These are phyloP conservation scores for Columbina picui DNA, from an alignment of 2,113 vertebrate genomes.

Conservation along the genomic window DNA sequence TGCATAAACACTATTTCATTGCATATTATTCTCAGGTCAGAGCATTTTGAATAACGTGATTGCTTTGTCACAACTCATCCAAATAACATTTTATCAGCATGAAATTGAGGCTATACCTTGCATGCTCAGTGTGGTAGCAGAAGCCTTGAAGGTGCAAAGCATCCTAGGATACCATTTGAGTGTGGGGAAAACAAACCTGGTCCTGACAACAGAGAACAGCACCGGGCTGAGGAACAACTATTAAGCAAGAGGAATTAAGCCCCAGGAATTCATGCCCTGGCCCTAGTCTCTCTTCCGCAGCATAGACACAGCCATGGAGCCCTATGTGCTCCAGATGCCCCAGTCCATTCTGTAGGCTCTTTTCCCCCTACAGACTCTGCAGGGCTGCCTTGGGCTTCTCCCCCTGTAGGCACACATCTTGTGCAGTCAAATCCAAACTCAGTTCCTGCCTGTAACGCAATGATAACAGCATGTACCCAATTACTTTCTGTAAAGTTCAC, in stretches of 20 bases:
- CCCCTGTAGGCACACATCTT: neutral
- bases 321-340: neutral
- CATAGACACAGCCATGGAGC: neutral
- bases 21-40: neutral
- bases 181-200: neutral
- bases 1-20: neutral
- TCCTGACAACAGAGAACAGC: neutral
- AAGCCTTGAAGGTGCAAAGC: neutral
- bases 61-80: neutral
- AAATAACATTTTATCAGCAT: conserved; percentile 11
- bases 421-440: neutral
- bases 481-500: neutral
- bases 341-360: neutral
- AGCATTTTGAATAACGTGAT: neutral
- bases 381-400: neutral
- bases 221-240: neutral
- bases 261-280: neutral
- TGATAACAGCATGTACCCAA: neutral
- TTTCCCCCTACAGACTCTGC: fast-evolving
- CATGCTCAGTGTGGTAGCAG: neutral
- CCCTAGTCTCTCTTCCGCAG: neutral
- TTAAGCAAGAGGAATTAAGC: neutral
- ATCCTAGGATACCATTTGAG: neutral
- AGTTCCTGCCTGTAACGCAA: neutral
- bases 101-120: neutral